These are phyloP conservation scores for Botia kubotai DNA, from an alignment of 2,797 vertebrate genomes.

Conservation along the genomic window DNA sequence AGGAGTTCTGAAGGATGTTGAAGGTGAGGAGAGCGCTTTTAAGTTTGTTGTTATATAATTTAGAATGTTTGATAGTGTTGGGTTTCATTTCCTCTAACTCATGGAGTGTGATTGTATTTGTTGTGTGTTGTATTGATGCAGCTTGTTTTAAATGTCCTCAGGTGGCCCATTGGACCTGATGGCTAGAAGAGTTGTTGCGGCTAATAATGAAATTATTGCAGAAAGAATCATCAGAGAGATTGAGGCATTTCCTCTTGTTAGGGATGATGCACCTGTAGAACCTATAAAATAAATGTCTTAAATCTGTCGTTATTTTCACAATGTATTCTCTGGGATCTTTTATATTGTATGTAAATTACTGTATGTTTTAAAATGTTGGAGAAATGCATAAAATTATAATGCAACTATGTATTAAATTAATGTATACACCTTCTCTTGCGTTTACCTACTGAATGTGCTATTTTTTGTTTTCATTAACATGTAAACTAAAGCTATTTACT, in stretches of 20 bases:
- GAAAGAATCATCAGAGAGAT: conserved; percentile 84
- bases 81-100: neutral
- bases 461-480: neutral
- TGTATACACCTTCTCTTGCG: neutral
- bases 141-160: conserved; percentile 61
- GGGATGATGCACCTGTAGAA: conserved; percentile 78
- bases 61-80: neutral
- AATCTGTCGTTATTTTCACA: neutral
- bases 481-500: neutral
- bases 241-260: conserved; percentile 74
- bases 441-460: neutral
- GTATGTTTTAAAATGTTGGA: neutral
- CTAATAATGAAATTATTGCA: conserved; percentile 82
- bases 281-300: conserved; percentile 33
- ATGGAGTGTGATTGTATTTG: neutral
- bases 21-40: conserved; percentile 73
- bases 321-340: neutral
- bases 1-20: conserved; percentile 86
- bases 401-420: neutral
- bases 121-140: neutral
- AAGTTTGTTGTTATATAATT: neutral
- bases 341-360: neutral
- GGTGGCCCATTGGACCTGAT: conserved; percentile 90
- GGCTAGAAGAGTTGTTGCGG: conserved; percentile 91
- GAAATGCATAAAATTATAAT: neutral